Conservation (phyloP, 2,797 vertebrate species). For the Bryconaethiops microstoma region DNA sequence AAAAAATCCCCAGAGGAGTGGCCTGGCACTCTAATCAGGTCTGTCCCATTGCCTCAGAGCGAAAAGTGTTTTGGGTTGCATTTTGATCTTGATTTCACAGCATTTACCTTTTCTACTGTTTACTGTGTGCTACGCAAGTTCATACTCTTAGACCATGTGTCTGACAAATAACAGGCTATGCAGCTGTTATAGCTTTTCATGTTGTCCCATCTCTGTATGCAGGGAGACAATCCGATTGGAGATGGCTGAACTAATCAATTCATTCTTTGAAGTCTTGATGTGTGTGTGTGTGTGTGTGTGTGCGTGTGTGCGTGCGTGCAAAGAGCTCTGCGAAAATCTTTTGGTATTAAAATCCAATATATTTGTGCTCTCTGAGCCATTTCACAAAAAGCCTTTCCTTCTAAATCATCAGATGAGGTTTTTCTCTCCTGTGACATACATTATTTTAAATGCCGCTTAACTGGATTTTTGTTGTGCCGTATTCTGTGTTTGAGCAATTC, state of each 20-base stretch:
- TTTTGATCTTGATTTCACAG: slow-evolving; percentile 50
- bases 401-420: not conserved
- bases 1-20: slow-evolving; percentile 29
- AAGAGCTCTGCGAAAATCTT: slow-evolving; percentile 40
- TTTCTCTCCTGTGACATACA: slow-evolving; percentile 16
- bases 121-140: slow-evolving; percentile 18
- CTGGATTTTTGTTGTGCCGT: not conserved
- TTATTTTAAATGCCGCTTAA: slow-evolving; percentile 31
- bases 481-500: not conserved
- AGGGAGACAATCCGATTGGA: slow-evolving; percentile 29
- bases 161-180: slow-evolving; percentile 41
- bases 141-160: slow-evolving; percentile 9
- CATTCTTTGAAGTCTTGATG: slow-evolving; percentile 45
- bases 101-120: slow-evolving; percentile 37
- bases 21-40: slow-evolving; percentile 31
- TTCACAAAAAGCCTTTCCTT: slow-evolving; percentile 28
- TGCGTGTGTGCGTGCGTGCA: slow-evolving; percentile 8
- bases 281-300: slow-evolving; percentile 8
- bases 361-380: slow-evolving; percentile 37
- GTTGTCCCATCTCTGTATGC: slow-evolving; percentile 38
- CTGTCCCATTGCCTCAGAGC: slow-evolving; percentile 22
- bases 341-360: slow-evolving; percentile 48
- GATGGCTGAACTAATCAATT: slow-evolving; percentile 51
- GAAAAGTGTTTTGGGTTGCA: slow-evolving; percentile 20
- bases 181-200: slow-evolving; percentile 48